phyloP scores from a whole-genome alignment of 2,113 vertebrate species.

The Nymphicus hollandicus region DNA sequence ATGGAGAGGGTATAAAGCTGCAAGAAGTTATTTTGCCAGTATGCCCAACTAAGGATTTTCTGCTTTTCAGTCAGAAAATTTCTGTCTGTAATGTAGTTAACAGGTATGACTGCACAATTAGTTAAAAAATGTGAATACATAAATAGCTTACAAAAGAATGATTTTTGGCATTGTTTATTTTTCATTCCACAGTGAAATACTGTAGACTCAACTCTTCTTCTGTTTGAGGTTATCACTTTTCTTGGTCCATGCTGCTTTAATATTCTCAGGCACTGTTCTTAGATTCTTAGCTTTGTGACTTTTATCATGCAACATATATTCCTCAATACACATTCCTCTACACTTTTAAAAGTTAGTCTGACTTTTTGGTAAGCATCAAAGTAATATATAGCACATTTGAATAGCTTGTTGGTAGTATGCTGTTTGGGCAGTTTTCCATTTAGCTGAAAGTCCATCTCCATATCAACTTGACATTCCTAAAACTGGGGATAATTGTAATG shows the following conservation, averaged over 20 bases:
- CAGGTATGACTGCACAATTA: neutral
- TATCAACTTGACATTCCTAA: neutral
- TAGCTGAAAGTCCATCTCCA: neutral
- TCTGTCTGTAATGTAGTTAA: neutral
- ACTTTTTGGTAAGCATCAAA: neutral
- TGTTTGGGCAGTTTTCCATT: neutral
- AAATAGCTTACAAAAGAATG: neutral
- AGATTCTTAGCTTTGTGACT: neutral
- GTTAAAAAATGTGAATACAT: neutral
- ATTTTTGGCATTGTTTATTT: neutral
- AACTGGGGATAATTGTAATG: neutral
- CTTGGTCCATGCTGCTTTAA: neutral
- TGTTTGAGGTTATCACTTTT: neutral
- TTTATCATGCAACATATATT: neutral
- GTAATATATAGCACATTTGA: neutral
- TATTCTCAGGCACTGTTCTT: neutral
- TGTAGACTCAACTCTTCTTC: neutral
- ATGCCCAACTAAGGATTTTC: neutral
- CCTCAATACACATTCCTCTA: neutral
- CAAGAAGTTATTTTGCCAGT: neutral
- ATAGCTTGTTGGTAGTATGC: neutral
- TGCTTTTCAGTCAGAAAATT: neutral
- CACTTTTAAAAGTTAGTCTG: neutral
- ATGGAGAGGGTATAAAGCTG: neutral
- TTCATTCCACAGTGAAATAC: neutral